A percentile compares a stretch with the other conserved stretches of the same genome.
These are phyloP conservation scores for Laterallus jamaicensis DNA, from an alignment of 2,113 vertebrate species.

Conservation along the genomic window DNA sequence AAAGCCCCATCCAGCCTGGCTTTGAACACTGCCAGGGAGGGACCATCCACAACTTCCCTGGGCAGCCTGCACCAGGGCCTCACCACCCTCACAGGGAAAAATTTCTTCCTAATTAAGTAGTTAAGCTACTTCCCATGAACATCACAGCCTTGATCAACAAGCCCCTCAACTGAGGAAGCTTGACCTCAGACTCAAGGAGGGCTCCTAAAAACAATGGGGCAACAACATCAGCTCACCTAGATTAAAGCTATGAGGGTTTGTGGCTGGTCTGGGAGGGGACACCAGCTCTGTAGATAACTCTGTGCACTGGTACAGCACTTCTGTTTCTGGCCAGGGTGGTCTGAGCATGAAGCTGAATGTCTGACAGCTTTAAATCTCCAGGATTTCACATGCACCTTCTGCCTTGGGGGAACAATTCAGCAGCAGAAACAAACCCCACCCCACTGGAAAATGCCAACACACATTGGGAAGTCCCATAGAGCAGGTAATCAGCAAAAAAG, in stretches of 20 bases:
- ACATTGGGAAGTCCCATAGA: not conserved
- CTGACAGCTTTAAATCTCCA: not conserved
- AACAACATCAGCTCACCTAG: not conserved
- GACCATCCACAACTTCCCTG: too few species aligned
- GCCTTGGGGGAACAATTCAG: not conserved
- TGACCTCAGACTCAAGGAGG: not conserved
- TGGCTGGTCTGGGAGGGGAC: not conserved
- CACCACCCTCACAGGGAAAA: too few species aligned
- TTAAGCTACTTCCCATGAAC: not conserved
- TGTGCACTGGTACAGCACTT: not conserved
- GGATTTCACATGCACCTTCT: not conserved
- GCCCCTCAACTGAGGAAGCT: not conserved
- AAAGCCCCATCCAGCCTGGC: too few species aligned
- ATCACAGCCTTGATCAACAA: not conserved
- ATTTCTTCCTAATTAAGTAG: not conserved
- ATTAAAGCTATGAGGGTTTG: not conserved
- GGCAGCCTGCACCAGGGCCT: too few species aligned
- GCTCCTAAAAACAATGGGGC: not conserved
- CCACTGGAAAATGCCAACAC: conserved; percentile 35
- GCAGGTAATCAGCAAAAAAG: not conserved
- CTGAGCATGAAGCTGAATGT: not conserved
- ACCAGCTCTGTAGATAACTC: not conserved
- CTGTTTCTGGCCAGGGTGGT: not conserved
- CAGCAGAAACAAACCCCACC: conserved; percentile 7
- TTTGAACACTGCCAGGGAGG: too few species aligned